Base-by-base conservation (phyloP, 2,797 vertebrate species). In the Allobates femoralis region DNA sequence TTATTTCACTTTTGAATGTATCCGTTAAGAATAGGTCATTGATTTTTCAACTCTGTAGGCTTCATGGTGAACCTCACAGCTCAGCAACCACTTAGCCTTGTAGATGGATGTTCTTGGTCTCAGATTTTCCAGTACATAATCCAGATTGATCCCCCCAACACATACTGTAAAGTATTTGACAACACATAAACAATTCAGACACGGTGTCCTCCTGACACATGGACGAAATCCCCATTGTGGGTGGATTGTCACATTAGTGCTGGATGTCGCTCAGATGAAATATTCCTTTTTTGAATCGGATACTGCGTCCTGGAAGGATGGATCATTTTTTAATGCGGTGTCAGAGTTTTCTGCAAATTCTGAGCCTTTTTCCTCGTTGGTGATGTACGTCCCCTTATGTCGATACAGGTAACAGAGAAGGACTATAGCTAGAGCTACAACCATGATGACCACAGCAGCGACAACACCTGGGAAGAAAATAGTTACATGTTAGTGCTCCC, bases 301-400 rank as follows among this genome's bases (percentile, higher is more conserved):
- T 56, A 92, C 89, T 0, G 88, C 82, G 12, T 94, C 95, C 88
- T 95, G 95, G 85, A 96, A 91, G 56, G 94, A 86, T 0, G 93
- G 92, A 85, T 94, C 94, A 0, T 89, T 91, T 87, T 95, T 94
- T 86, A 96, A 89, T 10, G 91, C 95, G 0, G 89, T 85, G 0
- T 95, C 95, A 0, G 94, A 95, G 0, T 91, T 96, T 82, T 95
- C 94, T 0, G 93, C 92, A 5, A 95, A 96, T 88, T 95, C 94
- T 0, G 94, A 93, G 23, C 94, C 94, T 85, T 96, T 96, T 84
- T 88, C 93, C 92, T 99, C 97, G 0, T 96, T 95, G 89, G 97
- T 98, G 90, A 90, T 89, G 89, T 99, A 99, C 0, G 95, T 96
- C 85, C 98, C 97, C 90, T 96, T 97, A 15, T 96, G 94, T 88